These are phyloP conservation scores for Trichopoda pennipes DNA, from an alignment of 2,888 invertebrate genomes.

Conservation along the genomic window DNA sequence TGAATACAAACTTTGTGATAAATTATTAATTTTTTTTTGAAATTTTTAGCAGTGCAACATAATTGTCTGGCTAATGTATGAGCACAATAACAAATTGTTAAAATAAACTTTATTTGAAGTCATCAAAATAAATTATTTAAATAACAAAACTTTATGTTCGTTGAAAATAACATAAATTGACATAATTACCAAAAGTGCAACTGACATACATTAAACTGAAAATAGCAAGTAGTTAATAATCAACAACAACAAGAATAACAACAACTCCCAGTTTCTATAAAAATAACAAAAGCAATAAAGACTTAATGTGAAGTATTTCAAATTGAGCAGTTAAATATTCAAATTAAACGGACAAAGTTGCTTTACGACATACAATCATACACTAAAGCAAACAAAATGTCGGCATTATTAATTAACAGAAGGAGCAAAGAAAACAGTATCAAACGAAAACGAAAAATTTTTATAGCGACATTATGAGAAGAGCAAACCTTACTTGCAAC, in stretches of 20 bases:
- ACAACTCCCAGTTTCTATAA: slow-evolving; percentile 11
- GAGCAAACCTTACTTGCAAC: background rate
- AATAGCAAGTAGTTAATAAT: slow-evolving; percentile 64
- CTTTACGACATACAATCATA: background rate
- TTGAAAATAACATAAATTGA: slow-evolving; percentile 60
- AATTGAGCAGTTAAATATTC: slow-evolving; percentile 28
- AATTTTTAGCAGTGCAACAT: no score
- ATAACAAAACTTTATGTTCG: slow-evolving; percentile 39
- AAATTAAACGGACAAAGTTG: background rate
- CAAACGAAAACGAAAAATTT: background rate
- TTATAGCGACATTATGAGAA: background rate
- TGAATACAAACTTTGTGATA: no score
- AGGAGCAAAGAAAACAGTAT: background rate
- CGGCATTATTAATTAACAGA: slow-evolving; percentile 45
- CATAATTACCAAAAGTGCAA: slow-evolving; percentile 63
- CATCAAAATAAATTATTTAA: slow-evolving; percentile 41
- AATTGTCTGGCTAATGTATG: no score
- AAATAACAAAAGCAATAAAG: slow-evolving; percentile 9
- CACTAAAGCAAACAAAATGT: slow-evolving; percentile 1
- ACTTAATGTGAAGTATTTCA: slow-evolving; percentile 13
- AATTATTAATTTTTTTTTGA: no score
- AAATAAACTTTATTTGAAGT: slow-evolving; percentile 19
- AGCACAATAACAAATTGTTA: background rate
- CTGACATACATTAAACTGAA: slow-evolving; percentile 56
- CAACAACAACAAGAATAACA: slow-evolving; percentile 21